phyloP scores from a whole-genome alignment of 2,113 vertebrate species.

The Pholis gunnellus region DNA sequence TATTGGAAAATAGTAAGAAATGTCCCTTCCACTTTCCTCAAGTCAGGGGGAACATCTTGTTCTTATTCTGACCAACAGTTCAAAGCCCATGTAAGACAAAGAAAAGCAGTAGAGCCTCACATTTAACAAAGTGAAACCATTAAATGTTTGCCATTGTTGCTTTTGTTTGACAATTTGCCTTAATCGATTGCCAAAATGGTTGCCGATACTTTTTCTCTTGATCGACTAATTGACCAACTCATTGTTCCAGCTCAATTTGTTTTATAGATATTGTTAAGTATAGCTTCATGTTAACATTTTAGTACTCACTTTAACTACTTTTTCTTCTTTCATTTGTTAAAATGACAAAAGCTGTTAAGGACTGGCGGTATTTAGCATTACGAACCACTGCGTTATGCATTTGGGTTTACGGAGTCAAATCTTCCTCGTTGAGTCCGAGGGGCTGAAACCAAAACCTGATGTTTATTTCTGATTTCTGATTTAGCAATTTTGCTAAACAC shows the following conservation, averaged over 20 bases:
- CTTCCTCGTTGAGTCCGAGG: background rate
- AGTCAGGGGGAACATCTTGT: background rate
- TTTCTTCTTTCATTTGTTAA: background rate
- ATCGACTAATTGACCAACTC: background rate
- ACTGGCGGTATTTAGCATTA: background rate
- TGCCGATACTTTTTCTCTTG: background rate
- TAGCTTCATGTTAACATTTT: background rate
- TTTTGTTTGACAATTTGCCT: background rate
- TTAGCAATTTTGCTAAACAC: constrained; percentile 8
- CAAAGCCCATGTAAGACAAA: background rate
- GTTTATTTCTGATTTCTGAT: background rate
- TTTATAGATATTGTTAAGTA: background rate
- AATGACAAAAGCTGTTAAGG: background rate
- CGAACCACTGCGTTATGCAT: background rate
- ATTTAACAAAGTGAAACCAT: background rate
- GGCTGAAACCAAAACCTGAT: background rate
- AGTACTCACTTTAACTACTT: background rate
- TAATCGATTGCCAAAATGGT: background rate
- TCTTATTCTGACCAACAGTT: background rate
- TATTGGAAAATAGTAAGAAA: background rate
- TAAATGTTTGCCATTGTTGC: background rate
- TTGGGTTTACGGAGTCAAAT: background rate
- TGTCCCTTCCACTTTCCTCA: background rate
- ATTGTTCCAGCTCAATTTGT: background rate
- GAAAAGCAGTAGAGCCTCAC: background rate